A percentile compares a stretch with the other conserved stretches of the same genome.
Conservation (phyloP, 2,113 vertebrate genomes). For the Plecturocebus donacophilus region DNA sequence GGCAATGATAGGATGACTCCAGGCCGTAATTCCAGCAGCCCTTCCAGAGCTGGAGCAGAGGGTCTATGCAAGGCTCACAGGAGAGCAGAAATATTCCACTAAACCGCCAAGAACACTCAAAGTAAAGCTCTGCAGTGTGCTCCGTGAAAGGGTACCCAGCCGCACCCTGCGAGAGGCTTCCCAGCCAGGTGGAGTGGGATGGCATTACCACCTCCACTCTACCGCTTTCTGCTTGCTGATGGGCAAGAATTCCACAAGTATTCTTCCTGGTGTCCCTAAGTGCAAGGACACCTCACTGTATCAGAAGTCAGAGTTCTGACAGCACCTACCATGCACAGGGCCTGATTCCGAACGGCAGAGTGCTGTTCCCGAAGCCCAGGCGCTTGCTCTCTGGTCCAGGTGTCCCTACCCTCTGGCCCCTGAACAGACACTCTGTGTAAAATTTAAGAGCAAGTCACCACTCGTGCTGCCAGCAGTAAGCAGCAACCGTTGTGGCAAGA, state of each 20-base stretch:
- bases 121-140: not conserved
- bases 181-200: not conserved
- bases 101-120: not conserved
- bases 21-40: not conserved
- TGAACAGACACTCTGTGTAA: not conserved
- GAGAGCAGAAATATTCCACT: not conserved
- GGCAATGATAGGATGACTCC: not conserved
- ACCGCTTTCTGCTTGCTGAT: rapidly evolving
- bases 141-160: not conserved
- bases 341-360: not conserved
- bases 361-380: not conserved
- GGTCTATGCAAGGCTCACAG: not conserved
- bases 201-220: rapidly evolving
- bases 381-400: not conserved
- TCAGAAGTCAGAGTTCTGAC: not conserved
- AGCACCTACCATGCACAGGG: rapidly evolving
- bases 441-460: not conserved
- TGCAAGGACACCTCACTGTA: too few relatives aligned
- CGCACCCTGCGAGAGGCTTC: not conserved
- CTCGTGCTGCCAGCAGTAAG: not conserved
- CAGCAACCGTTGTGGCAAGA: not conserved
- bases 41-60: not conserved
- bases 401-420: not conserved
- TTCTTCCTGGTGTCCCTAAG: not conserved
- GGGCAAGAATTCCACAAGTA: not conserved